Evolutionary conservation across 37 sponge, comb jelly and placozoan genomes (phyloP).

Genomic region (Dysidea cf. avara): DNA sequence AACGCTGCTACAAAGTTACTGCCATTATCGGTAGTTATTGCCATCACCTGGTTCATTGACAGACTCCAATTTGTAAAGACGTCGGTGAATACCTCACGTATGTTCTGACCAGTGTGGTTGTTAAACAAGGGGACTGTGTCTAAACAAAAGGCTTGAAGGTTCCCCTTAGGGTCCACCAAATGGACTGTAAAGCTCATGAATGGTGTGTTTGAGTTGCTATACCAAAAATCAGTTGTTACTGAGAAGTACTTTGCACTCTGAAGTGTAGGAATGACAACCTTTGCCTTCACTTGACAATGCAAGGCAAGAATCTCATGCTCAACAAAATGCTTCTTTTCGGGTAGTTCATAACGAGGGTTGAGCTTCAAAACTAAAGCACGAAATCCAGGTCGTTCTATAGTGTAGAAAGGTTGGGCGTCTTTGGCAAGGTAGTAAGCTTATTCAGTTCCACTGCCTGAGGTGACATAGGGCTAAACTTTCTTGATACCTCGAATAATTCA

Average conservation of each 20-base stretch:
- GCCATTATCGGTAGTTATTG: conserved; percentile 37
- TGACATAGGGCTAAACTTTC: no score
- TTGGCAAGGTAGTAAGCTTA: no score
- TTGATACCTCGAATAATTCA: no score
- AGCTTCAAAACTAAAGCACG: neutral
- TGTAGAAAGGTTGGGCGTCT: no score
- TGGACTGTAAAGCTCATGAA: conserved; percentile 40
- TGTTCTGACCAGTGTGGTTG: conserved; percentile 43
- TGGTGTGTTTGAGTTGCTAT: conserved; percentile 8
- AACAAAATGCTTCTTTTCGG: neutral
- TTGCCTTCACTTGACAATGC: neutral
- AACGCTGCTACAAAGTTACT: conserved; percentile 14
- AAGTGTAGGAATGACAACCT: neutral
- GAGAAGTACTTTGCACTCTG: no score
- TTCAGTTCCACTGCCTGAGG: no score
- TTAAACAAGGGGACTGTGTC: conserved; percentile 21
- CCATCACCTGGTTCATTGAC: conserved; percentile 1
- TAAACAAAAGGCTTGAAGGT: conserved; percentile 22
- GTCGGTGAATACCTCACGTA: conserved; percentile 18
- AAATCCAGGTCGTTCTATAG: no score
- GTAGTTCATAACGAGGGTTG: conserved; percentile 3
- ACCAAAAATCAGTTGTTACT: conserved; percentile 41
- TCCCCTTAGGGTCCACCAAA: conserved; percentile 22
- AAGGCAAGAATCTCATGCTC: conserved; percentile 4
- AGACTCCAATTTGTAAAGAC: conserved; percentile 16